Percentiles rank a stretch among this genome's conserved stretches.
Evolutionary conservation across 2,797 vertebrate genomes (phyloP).

Genomic region (Melanotaenia pygmaea): DNA sequence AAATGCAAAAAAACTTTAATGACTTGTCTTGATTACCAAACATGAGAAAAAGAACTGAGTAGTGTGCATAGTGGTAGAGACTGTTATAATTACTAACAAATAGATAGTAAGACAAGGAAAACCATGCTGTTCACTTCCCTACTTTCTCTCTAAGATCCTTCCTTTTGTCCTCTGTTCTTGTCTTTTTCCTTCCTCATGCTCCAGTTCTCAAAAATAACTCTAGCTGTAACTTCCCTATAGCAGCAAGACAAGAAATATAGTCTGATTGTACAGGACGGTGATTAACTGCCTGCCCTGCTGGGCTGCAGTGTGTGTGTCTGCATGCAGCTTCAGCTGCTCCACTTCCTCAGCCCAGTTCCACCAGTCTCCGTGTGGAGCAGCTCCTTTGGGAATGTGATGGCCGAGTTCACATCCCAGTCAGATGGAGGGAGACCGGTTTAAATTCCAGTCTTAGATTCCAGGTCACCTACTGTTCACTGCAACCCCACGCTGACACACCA

Average conservation of each 20-base stretch:
- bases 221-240: conserved; percentile 29
- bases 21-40: too few species aligned
- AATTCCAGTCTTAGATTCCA: conserved; percentile 49
- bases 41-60: too few species aligned
- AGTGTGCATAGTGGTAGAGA: too few species aligned
- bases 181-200: conserved; percentile 27
- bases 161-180: background rate
- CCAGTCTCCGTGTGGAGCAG: conserved; percentile 26
- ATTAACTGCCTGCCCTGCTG: conserved; percentile 49
- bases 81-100: too few species aligned
- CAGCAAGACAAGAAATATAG: conserved; percentile 40
- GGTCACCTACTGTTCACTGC: conserved; percentile 47
- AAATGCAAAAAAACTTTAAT: too few species aligned
- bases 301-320: background rate
- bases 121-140: background rate
- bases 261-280: conserved; percentile 31
- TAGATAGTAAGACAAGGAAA: too few species aligned
- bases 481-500: background rate
- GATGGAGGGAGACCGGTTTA: conserved; percentile 16
- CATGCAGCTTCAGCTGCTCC: conserved; percentile 53
- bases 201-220: conserved; percentile 58
- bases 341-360: conserved; percentile 51
- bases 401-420: conserved; percentile 42
- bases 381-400: conserved; percentile 34
- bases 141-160: background rate